Evolutionary conservation across 2,888 invertebrate genomes (phyloP), one percentile per base, ranked within the genome.

Genomic region (Torymus auratus): DNA sequence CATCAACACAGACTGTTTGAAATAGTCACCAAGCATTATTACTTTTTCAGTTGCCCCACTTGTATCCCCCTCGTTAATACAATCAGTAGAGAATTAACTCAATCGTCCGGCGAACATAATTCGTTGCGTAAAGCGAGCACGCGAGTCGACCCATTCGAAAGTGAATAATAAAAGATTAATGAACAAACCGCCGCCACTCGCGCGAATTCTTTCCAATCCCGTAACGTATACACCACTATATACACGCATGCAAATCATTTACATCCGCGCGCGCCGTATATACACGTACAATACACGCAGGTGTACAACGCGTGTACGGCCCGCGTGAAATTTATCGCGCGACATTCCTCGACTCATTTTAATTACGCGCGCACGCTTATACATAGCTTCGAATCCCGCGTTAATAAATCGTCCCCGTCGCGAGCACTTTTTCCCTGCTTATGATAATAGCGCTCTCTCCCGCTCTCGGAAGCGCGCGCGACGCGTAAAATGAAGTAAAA

Each of bases 281-380:
- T 84, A 84, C 76, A 84, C 76, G 41, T 41, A 41, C 7, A 7
- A 28, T 41, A 41, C 41, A 41, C 5, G 3, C 7, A 41, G 41
- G 41, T 41, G 41, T 41, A 41, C 41, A 41, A 41, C 41, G 7
- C 7, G 28, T n/a, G 5, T 52, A 7, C 41, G 41, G 28, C 17
- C 15, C 41, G 15, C 17, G 73, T 69, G 56, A 78, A 79, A 86
- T 86, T 85, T 84, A 85, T 85, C 81, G 73, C 81, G 53, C 70
- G 83, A 78, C 84, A 84, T 85, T 84, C 77, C 78, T 85, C 84
- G 85, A 83, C 77, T 83, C 83, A 81, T 85, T 85, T 85, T 85
- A 85, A 85, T 85, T 85, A 85, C 85, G 82, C 75, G 71, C 12
- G 5, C 56, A n/a, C 13, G 23, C 53, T 0, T 52, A n/a, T 50